Base-by-base conservation (phyloP, 2,797 vertebrate species). In the Orientallactaga sibirica region DNA sequence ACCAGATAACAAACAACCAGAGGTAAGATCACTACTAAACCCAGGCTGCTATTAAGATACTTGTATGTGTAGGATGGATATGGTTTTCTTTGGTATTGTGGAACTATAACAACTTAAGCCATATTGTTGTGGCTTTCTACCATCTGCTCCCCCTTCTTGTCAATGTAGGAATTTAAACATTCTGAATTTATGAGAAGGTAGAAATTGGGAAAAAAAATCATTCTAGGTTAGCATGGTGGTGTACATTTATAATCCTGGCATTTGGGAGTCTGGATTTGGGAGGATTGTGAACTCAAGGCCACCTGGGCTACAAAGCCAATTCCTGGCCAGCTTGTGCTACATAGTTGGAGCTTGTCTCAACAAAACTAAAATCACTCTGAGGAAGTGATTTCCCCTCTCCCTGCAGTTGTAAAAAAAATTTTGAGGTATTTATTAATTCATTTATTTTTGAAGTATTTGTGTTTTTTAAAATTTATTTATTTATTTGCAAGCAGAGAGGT, bases 1-100 rank as follows among this genome's bases (percentile, higher is more conserved):
- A 99, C 96, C 96, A 99, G n/a, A 99, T 99, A 98, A 99, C 99
- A 52, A 99, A 99, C 98, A 99, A 99, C 98, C 99, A 99, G 98
- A 99, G 99, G 99, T 99, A 97, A 98, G 98, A 19, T 24, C 0
- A 48, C 33, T 58, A 62, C 84, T 81, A 79, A 68, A 58, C 1
- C 43, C 18, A 0, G 75, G 18, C 37, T 86, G 33, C 70, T 24
- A 79, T 82, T 80, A 67, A 81, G 71, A 58, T 89, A 11, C 74
- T 8, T 33, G 1, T 78, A 15, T 90, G 37, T n/a, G 14, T 58
- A 48, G 61, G 29, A 64, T 89, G 62, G 24, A 86, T 68, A 67
- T 77, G 64, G 3, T 82, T 95, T 96, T 93, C 29, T 37, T 80
- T 96, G 58, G 78, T 96, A 88, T 33, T 88, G 48, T 93, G 64